Evolutionary conservation across 2,797 vertebrate genomes (phyloP), one percentile per base, ranked within the genome.

Genomic region (Aulostomus chinensis): DNA sequence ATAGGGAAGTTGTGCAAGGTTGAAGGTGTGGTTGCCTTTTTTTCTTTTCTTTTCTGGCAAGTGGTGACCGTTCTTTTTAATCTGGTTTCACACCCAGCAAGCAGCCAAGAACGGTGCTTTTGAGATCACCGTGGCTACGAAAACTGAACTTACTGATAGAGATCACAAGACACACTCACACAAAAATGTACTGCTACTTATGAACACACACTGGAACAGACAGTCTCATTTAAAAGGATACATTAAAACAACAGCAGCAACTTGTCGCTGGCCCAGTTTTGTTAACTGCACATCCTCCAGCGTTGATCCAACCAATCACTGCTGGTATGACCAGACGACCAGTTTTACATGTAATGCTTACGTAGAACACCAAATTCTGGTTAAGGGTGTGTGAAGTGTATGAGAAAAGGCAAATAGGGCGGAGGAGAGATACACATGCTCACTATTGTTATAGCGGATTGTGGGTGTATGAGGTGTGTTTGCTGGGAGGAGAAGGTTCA

Each of bases 1-100:
- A 79, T 45, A 65, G 65, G 78, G 81, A 81, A 83, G 85, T 88
- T 89, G 76, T 62, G 85, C 78, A 88, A 87, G 69, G 35, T 4
- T 17, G 46, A 76, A 86, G 86, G 87, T 79, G 86, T 78, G 86
- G 83, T n/a, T 22, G 17, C 20, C 60, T 66, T 56, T 8, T 46
- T 33, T 43, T 58, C 42, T 58, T 54, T 35, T 16, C 25, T 37
- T 29, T 68, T 60, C 58, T 69, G 68, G 54, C 68, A 32, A 17
- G 29, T 31, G 51, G 43, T 74, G 13, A 59, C 30, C 52, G 52
- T 7, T 47, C 31, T 51, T 67, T 49, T 9, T 21, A 62, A 67
- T 59, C 46, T 62, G 17, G 54, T 66, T 45, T 72, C 82, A 86
- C 83, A 45, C 76, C 82, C 82, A 42, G 68, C 60, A 68, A 79